phyloP scores from a whole-genome alignment of 2,797 vertebrate species.

The Channa striata region DNA sequence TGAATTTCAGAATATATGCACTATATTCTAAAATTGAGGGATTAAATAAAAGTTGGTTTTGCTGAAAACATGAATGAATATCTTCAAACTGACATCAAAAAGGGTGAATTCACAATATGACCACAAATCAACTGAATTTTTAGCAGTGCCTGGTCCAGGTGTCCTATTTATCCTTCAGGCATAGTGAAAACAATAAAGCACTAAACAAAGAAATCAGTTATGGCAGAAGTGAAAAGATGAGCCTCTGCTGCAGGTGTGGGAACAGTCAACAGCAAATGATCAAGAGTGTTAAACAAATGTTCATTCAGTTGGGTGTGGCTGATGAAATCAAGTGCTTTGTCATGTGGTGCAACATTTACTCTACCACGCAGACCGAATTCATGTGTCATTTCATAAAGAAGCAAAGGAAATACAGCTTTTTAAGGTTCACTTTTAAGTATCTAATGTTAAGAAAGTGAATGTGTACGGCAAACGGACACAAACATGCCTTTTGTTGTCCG shows the following conservation, averaged over 20 bases:
- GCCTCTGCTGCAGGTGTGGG: constrained; percentile 48
- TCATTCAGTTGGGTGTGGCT: constrained; percentile 48
- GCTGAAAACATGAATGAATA: not conserved
- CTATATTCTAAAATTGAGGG: not conserved
- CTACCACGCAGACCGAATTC: not conserved
- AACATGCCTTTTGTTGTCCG: not conserved
- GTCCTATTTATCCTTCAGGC: constrained; percentile 17
- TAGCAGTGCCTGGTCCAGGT: constrained; percentile 7
- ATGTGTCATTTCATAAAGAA: not conserved
- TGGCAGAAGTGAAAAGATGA: constrained; percentile 6
- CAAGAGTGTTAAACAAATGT: constrained; percentile 13
- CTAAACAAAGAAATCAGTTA: constrained; percentile 26
- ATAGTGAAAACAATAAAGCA: constrained; percentile 18
- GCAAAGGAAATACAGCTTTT: not conserved
- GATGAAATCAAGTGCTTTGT: constrained; percentile 12
- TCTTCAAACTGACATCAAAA: not conserved
- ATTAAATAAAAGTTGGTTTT: not conserved
- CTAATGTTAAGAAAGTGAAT: not conserved
- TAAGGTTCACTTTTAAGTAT: not conserved
- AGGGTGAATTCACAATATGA: not conserved
- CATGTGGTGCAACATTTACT: not conserved
- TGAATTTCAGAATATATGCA: constrained; percentile 1
- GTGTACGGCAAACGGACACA: not conserved
- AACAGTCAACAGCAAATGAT: constrained; percentile 29
- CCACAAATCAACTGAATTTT: not conserved